These are phyloP conservation scores for Clupea harengus DNA, from an alignment of 2,113 vertebrate genomes.

Conservation along the genomic window DNA sequence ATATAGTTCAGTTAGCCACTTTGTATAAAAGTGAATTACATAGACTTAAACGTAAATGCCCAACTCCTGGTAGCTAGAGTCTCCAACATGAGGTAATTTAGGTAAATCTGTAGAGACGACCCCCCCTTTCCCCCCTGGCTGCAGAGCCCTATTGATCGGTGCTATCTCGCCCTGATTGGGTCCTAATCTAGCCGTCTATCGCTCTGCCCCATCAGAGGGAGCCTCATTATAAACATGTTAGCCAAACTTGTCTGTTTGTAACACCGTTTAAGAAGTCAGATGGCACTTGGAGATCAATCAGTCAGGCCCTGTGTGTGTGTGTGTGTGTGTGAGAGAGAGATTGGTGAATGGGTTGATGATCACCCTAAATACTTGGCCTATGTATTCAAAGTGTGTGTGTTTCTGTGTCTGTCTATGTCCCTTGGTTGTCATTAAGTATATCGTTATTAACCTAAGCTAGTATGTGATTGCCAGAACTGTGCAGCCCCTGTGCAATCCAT, in stretches of 20 bases:
- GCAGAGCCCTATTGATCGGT: neutral
- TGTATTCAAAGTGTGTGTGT: neutral
- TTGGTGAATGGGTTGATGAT: neutral
- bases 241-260: neutral
- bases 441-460: too few species aligned
- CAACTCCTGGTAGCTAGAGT: neutral
- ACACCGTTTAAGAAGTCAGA: neutral
- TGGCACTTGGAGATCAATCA: neutral
- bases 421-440: too few species aligned
- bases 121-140: neutral
- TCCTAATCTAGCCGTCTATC: slow-evolving; percentile 12
- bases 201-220: neutral
- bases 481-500: too few species aligned
- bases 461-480: too few species aligned
- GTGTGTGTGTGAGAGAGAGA: neutral
- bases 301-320: neutral
- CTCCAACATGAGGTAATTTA: neutral
- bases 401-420: too few species aligned
- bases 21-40: too few species aligned
- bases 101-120: neutral
- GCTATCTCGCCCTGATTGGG: neutral
- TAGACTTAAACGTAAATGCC: neutral
- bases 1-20: too few species aligned
- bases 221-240: neutral
- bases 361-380: neutral